Percentiles rank a stretch among this genome's conserved stretches.
phyloP scores from a whole-genome alignment of 2,888 invertebrate genomes.

The Dysmachus trigonus region DNA sequence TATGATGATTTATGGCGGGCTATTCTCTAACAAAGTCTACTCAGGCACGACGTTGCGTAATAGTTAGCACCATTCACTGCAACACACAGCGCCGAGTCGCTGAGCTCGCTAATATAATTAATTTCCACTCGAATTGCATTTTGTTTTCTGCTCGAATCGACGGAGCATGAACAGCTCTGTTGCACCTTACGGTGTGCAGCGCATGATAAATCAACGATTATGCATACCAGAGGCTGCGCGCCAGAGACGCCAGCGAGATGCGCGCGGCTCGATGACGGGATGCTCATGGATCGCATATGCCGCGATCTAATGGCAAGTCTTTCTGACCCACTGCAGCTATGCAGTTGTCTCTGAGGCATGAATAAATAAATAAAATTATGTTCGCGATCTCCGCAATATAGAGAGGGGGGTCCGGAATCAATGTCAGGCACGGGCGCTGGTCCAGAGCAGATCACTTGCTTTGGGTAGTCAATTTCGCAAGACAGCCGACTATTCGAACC shows the following conservation, averaged over 20 bases:
- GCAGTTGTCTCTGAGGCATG: constrained; percentile 25
- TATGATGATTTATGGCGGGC: background rate
- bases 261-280: background rate
- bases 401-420: background rate
- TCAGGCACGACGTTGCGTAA: constrained; percentile 12
- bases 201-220: background rate
- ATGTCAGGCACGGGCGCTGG: constrained; percentile 3
- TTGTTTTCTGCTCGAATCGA: background rate
- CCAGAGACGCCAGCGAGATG: background rate
- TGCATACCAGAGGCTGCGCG: background rate
- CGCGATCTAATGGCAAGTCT: constrained; percentile 1
- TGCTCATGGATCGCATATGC: background rate
- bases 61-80: constrained; percentile 19
- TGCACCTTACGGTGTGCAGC: constrained; percentile 4
- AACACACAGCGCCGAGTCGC: background rate
- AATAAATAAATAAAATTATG: constrained; percentile 28
- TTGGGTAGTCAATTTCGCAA: background rate
- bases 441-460: constrained; percentile 2
- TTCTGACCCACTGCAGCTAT: constrained; percentile 15
- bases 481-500: background rate
- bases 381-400: background rate
- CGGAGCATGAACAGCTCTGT: background rate
- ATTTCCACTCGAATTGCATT: constrained; percentile 26
- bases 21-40: constrained; percentile 17
- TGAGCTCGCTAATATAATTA: constrained; percentile 13